phyloP scores from a whole-genome alignment of 2,888 invertebrate species.

The Nudaria mundana region DNA sequence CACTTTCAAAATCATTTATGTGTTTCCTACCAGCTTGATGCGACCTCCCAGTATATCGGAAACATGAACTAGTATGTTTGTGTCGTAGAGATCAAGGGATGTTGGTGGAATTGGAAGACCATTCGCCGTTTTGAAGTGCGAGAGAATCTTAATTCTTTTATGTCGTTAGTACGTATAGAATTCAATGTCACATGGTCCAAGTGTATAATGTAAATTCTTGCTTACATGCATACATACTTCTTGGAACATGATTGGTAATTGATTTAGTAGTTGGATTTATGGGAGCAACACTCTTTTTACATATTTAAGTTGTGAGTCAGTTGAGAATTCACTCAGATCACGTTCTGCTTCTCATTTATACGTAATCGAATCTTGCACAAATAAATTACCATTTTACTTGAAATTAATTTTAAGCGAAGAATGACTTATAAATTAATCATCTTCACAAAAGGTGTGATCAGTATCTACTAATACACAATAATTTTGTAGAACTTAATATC shows the following conservation, averaged over 20 bases:
- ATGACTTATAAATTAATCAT: too few species aligned
- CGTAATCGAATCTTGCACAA: background rate
- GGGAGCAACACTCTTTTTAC: constrained; percentile 30
- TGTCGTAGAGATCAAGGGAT: constrained; percentile 20
- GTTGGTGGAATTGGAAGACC: constrained; percentile 31
- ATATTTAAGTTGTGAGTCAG: constrained; percentile 11
- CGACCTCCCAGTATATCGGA: constrained; percentile 28
- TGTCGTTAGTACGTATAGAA: constrained; percentile 68
- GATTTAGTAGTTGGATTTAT: constrained; percentile 60
- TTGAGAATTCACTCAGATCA: constrained; percentile 10
- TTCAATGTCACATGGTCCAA: constrained; percentile 58
- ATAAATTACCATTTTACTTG: too few species aligned
- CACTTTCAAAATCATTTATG: constrained; percentile 73
- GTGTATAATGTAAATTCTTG: constrained; percentile 65
- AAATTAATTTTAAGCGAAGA: too few species aligned
- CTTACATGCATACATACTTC: constrained; percentile 71
- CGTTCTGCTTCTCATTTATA: background rate
- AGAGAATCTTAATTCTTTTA: constrained; percentile 63
- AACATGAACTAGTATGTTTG: background rate
- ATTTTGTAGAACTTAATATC: too few species aligned
- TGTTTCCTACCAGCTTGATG: constrained; percentile 41
- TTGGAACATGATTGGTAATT: constrained; percentile 61
- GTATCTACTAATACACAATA: too few species aligned
- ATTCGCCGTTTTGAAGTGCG: constrained; percentile 58
- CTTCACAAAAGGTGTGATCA: too few species aligned